Conservation (phyloP, 2,113 vertebrate species). For the Peromyscus polionotus region DNA sequence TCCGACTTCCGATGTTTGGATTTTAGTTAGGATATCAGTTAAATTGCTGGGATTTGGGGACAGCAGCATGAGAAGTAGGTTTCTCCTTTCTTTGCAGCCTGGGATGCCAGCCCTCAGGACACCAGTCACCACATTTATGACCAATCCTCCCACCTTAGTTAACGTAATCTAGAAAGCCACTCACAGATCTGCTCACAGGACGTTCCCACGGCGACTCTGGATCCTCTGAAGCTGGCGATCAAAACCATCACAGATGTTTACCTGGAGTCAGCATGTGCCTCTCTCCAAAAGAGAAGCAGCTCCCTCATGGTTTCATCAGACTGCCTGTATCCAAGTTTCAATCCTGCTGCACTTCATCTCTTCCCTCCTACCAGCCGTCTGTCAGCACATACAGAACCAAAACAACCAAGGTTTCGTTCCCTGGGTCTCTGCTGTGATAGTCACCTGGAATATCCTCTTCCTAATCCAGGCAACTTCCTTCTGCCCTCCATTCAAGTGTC, state of each 20-base stretch:
- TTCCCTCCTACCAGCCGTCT: not conserved
- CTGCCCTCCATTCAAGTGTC: not conserved
- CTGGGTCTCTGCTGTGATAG: not conserved
- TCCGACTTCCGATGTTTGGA: not conserved
- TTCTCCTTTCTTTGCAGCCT: not conserved
- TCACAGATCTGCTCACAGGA: not conserved
- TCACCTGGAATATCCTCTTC: not conserved
- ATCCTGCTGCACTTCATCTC: not conserved
- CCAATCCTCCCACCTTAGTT: not conserved
- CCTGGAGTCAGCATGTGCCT: not conserved
- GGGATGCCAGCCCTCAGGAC: too few relatives aligned
- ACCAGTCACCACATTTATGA: not conserved
- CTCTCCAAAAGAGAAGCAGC: not conserved
- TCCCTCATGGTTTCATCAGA: not conserved
- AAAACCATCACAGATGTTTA: not conserved
- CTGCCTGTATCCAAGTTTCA: not conserved
- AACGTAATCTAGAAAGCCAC: not conserved
- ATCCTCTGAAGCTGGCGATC: not conserved
- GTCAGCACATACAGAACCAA: not conserved
- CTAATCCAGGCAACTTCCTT: not conserved
- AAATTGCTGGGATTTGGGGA: not conserved
- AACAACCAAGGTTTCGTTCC: not conserved
- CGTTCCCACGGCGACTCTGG: not conserved
- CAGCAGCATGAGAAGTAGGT: not conserved
- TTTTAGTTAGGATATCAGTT: not conserved